Evolutionary conservation across 2,797 vertebrate genomes (phyloP).

Genomic region (Brachymystax lenok): DNA sequence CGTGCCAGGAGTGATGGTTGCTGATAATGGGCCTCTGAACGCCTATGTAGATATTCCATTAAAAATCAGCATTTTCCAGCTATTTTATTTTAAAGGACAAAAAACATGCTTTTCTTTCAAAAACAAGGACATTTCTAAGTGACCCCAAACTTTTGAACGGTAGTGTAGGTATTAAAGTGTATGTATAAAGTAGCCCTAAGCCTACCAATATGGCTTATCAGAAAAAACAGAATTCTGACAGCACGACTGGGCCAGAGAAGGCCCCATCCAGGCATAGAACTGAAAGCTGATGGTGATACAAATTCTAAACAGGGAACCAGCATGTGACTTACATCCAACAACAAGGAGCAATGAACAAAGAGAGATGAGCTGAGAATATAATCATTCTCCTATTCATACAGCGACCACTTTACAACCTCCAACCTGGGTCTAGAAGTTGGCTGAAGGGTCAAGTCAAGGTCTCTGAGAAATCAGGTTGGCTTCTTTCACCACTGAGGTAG

Average conservation of each 20-base stretch:
- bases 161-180: neutral
- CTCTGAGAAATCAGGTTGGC: too few relatives aligned
- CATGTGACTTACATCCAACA: constrained; percentile 7
- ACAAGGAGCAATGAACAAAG: constrained; percentile 23
- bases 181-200: neutral
- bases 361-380: constrained; percentile 26
- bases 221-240: neutral
- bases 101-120: too few relatives aligned
- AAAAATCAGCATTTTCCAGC: too few relatives aligned
- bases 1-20: too few relatives aligned
- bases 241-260: constrained; percentile 15
- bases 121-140: too few relatives aligned
- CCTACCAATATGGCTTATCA: too few relatives aligned
- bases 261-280: constrained; percentile 16
- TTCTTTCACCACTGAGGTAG: too few relatives aligned
- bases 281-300: constrained; percentile 16
- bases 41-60: too few relatives aligned
- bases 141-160: too few relatives aligned
- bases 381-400: constrained; percentile 21
- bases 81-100: too few relatives aligned
- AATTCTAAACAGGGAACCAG: constrained; percentile 20
- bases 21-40: too few relatives aligned
- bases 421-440: neutral
- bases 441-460: too few relatives aligned
- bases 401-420: neutral